Base-by-base conservation (phyloP, 2,113 vertebrate species). In the Acrocephalus kingi region DNA sequence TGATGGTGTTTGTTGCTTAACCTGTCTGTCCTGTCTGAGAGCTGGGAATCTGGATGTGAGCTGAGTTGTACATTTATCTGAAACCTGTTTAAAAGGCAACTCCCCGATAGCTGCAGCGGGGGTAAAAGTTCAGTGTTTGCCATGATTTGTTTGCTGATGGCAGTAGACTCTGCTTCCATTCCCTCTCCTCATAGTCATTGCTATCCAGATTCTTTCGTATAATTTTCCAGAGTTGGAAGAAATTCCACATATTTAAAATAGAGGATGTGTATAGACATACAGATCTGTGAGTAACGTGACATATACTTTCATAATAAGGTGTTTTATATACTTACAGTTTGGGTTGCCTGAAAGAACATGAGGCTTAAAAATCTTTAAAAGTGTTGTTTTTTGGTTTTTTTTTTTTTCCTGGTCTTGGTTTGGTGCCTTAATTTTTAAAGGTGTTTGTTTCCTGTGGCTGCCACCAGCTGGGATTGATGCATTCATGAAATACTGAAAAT, bases 61-160 rank as follows among this genome's bases (percentile, higher is more conserved):
- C 79, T 89, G 84, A 55, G 5, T 19, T 35, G 23, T 24, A 8
- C 13, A 5, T 89, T 74, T 56, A 46, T 67, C 76, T 4, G 0
- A 95, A 93, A 59, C 43, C 30, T 63, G 86, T 82, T 55, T 43
- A 45, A 79, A 80, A 91, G 59, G 43, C 77, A 89, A 2, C 33
- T 54, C 43, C 41, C 41, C 0, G 1, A 13, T 33, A 63, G 67
- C 63, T 91, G 46, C 35, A 23, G 43, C 0, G 0, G 24, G 63
- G 46, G 16, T 75, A n/a, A 59, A 89, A 93, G 43, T 77, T 92
- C 56, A 52, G 17, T 77, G 51, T 33, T 78, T 82, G 87, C 56
- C 18, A 8, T 31, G 55, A 10, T 92, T 80, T 5, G 3, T 72
- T 90, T 90, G 33, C 83, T 79, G 67, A 45, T 63, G 62, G 10